Base-by-base conservation (phyloP, 2,888 invertebrate species). In the Trachelus stipa region DNA sequence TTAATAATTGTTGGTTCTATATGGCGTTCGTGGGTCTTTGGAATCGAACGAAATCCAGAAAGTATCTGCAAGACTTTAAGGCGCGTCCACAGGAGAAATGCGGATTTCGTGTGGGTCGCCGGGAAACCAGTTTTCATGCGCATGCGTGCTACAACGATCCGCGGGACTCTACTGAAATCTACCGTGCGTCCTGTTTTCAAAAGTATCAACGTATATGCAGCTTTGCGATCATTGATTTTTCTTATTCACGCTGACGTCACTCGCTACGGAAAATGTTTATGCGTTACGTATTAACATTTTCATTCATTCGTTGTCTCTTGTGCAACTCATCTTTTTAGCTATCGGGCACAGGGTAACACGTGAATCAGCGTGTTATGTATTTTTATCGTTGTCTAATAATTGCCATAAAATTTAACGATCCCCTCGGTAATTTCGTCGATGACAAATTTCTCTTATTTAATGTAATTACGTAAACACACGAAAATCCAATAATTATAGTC, bases 121-220 rank as follows among this genome's bases (percentile, higher is more conserved):
- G 71, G 71, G 31, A 56, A 56, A 34, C 71, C 31, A 71, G 31
- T 71, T 71, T 31, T 71, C 31, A 71, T 71, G 34, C 71, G 71
- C 71, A 30, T 23, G 71, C 71, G 71, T 71, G 71, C 30, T 34
- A 34, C 71, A 71, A 71, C 71, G 71, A 71, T 71, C 71, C 71
- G 71, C 34, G 11, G 23, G 56, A 56, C 23, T 56, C 23, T 2
- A 56, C 23, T 23, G 23, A 56, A 23, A 56, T 56, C 23, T 56
- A 56, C 23, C 56, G 56, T 23, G 56, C 23, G 56, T 56, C 56
- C 23, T 6, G 9, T 56, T 23, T 56, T 56, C 9, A 56, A 56
- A 56, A 23, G 56, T 56, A 56, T 56, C 56, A 56, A 23, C 9
- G 15, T 6, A 56, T 2, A 56, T 23, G 12, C 35, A 56, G 23